Evolutionary conservation across 2,797 vertebrate genomes (phyloP).

Genomic region (Bradypodion pumilum): DNA sequence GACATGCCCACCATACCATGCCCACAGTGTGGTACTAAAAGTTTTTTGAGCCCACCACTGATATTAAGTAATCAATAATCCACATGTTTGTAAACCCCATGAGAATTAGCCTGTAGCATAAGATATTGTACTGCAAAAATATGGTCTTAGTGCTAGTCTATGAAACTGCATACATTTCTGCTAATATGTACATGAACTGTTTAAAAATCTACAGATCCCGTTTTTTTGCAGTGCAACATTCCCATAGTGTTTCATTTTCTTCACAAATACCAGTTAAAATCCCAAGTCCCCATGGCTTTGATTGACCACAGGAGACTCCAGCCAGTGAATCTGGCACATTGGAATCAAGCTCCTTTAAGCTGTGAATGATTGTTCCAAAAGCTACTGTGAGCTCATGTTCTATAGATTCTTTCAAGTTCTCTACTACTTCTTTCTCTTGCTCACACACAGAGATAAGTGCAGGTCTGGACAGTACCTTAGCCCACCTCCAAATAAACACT

Average conservation of each 20-base stretch:
- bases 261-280: background rate
- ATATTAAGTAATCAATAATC: no score
- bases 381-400: slow-evolving; percentile 14
- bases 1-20: no score
- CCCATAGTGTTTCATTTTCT: background rate
- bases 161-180: background rate
- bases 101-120: background rate
- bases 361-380: background rate
- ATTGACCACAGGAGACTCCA: background rate
- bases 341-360: background rate
- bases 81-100: background rate
- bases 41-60: no score
- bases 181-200: background rate
- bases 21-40: no score
- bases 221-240: background rate
- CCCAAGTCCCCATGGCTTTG: background rate
- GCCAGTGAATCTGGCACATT: background rate
- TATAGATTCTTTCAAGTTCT: background rate
- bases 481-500: background rate
- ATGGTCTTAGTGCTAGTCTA: background rate
- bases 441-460: background rate
- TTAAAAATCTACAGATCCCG: background rate
- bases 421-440: background rate
- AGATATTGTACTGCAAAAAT: background rate
- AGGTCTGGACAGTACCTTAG: background rate